Evolutionary conservation across 1,140 invertebrate genomes (phyloP).

Genomic region (Drosophila paulistorum): DNA sequence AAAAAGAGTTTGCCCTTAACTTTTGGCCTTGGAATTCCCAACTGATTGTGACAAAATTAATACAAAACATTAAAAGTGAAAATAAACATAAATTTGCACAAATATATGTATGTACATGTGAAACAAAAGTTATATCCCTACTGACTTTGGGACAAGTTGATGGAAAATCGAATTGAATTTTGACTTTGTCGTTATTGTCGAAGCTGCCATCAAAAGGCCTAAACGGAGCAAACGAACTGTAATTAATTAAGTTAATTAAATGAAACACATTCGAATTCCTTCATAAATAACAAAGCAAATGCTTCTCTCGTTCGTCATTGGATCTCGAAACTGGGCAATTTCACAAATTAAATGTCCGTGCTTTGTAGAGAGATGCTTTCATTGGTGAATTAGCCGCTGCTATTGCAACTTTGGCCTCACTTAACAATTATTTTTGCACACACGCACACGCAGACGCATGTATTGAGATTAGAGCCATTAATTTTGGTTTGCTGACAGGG

Average conservation of each 20-base stretch:
- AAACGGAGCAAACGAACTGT: conserved; percentile 18
- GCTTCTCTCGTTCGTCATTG: conserved; percentile 6
- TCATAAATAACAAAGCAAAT: conserved; percentile 24
- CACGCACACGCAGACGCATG: not conserved
- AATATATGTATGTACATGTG: not conserved
- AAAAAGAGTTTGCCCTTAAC: not conserved
- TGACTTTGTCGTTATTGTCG: conserved; percentile 10
- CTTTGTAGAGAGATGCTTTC: conserved; percentile 7
- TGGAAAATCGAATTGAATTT: not conserved
- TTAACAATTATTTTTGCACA: conserved; percentile 17
- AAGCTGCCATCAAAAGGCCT: conserved; percentile 25
- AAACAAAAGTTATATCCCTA: not conserved
- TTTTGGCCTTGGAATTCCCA: not conserved
- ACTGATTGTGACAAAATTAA: not conserved
- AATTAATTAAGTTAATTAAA: conserved; percentile 39
- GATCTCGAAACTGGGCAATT: conserved; percentile 26
- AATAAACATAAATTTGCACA: not conserved
- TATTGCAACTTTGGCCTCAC: not conserved
- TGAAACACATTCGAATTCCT: conserved; percentile 28
- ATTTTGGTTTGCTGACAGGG: not conserved
- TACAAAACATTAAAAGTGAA: not conserved
- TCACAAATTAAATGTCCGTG: conserved; percentile 30
- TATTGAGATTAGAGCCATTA: conserved; percentile 11
- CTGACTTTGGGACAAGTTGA: not conserved
- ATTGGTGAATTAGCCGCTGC: not conserved